These are phyloP conservation scores for Clostera curtula DNA, from an alignment of 2,888 invertebrate species.

Conservation along the genomic window DNA sequence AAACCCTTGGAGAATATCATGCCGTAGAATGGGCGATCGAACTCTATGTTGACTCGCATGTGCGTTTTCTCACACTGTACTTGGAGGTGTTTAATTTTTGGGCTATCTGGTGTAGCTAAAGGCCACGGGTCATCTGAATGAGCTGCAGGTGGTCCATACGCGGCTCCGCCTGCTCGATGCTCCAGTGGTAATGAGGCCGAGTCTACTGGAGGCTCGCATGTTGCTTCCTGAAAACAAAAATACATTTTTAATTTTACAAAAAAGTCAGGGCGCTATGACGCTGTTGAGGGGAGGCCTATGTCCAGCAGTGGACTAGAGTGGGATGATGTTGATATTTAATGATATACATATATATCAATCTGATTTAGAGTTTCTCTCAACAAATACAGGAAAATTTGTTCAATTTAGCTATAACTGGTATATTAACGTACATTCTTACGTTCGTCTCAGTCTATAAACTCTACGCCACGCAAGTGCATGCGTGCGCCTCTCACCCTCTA, in stretches of 20 bases:
- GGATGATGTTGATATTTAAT: too few relatives aligned
- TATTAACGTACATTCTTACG: constrained; percentile 41
- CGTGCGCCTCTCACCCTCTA: constrained; percentile 27
- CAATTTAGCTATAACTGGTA: constrained; percentile 6
- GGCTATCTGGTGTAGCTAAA: constrained; percentile 89
- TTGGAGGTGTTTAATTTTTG: constrained; percentile 93
- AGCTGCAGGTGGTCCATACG: constrained; percentile 80
- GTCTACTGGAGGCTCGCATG: constrained; percentile 86
- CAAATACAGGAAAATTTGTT: too few relatives aligned
- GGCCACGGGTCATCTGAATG: constrained; percentile 91
- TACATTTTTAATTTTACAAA: constrained; percentile 8
- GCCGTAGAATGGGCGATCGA: constrained; percentile 95
- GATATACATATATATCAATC: too few relatives aligned
- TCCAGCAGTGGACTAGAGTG: too few relatives aligned
- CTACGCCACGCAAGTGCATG: constrained; percentile 44
- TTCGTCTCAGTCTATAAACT: constrained; percentile 63
- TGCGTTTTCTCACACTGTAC: constrained; percentile 97
- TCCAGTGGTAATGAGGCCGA: constrained; percentile 87
- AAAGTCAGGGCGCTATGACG: too few relatives aligned
- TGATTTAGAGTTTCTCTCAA: too few relatives aligned
- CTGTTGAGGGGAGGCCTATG: too few relatives aligned
- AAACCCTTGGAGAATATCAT: constrained; percentile 97
- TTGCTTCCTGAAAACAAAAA: constrained; percentile 78
- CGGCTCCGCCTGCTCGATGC: constrained; percentile 82
- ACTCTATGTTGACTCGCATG: constrained; percentile 96